A percentile compares a stretch with the other conserved stretches of the same genome.
These are phyloP conservation scores for Zoroaster sp. DNA, from an alignment of 53 echinoderm and acorn worm species.

Conservation along the genomic window DNA sequence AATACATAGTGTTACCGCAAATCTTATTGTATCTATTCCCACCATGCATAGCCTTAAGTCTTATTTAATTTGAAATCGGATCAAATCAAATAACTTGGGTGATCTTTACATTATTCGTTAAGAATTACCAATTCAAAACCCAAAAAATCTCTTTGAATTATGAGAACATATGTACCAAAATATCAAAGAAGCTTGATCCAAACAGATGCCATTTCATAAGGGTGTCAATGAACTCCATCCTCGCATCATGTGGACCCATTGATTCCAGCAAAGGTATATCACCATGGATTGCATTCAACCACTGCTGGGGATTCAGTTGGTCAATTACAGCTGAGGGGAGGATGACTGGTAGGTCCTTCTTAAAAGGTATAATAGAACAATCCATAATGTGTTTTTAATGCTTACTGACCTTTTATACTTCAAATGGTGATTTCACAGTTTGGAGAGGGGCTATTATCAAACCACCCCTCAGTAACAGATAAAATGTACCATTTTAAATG, in stretches of 20 bases:
- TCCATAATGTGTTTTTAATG: too few species aligned
- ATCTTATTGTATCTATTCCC: too few species aligned
- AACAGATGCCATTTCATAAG: slow-evolving; percentile 69
- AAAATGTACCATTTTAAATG: neutral
- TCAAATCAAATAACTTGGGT: too few species aligned
- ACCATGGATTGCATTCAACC: slow-evolving; percentile 81
- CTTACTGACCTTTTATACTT: too few species aligned
- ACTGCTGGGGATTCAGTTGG: slow-evolving; percentile 64
- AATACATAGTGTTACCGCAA: too few species aligned
- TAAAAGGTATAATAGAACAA: slow-evolving; percentile 7
- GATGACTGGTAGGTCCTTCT: slow-evolving; percentile 72
- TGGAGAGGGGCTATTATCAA: neutral
- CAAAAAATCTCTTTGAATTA: neutral
- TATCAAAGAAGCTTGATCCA: slow-evolving; percentile 82
- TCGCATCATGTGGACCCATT: slow-evolving; percentile 60
- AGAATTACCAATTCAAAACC: neutral
- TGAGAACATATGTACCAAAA: slow-evolving; percentile 11
- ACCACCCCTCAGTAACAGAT: neutral
- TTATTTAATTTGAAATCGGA: too few species aligned
- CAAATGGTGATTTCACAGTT: too few species aligned
- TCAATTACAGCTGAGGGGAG: slow-evolving; percentile 69
- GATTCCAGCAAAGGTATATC: slow-evolving; percentile 42
- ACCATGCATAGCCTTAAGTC: too few species aligned
- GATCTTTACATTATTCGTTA: neutral
- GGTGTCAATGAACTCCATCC: slow-evolving; percentile 56